Percentiles rank a stretch among this genome's conserved stretches.
Conservation (phyloP, 2,888 invertebrate genomes). For the Drosophila tripunctata region DNA sequence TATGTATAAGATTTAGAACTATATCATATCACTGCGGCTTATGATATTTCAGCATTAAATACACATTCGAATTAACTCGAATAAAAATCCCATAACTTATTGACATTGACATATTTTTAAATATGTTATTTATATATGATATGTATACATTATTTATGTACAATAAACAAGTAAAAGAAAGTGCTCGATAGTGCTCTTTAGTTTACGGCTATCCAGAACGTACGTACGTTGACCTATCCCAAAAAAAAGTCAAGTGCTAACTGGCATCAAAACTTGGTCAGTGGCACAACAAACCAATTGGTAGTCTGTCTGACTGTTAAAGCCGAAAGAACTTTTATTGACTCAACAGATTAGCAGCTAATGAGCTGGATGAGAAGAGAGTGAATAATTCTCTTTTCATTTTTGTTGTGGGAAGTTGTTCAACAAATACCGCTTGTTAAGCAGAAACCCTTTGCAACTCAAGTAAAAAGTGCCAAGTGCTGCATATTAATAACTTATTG, state of each 20-base stretch:
- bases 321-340: constrained; percentile 50
- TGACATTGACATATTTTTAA: no score
- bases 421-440: constrained; percentile 61
- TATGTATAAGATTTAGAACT: no score
- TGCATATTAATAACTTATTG: constrained; percentile 55
- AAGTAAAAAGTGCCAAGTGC: constrained; percentile 46
- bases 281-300: constrained; percentile 54
- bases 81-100: no score
- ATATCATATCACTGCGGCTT: no score
- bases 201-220: neutral
- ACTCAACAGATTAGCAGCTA: constrained; percentile 68
- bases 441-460: constrained; percentile 31
- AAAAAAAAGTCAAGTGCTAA: constrained; percentile 72
- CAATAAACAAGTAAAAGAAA: neutral
- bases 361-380: constrained; percentile 44
- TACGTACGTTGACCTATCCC: constrained; percentile 68
- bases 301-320: constrained; percentile 7
- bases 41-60: no score
- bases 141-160: neutral
- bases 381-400: constrained; percentile 15
- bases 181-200: neutral
- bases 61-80: no score
- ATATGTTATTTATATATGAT: neutral
- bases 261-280: constrained; percentile 65
- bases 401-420: constrained; percentile 24